Percentiles rank a stretch among this genome's conserved stretches.
Conservation (phyloP, 2,888 invertebrate genomes). For the Machimus rusticus region DNA sequence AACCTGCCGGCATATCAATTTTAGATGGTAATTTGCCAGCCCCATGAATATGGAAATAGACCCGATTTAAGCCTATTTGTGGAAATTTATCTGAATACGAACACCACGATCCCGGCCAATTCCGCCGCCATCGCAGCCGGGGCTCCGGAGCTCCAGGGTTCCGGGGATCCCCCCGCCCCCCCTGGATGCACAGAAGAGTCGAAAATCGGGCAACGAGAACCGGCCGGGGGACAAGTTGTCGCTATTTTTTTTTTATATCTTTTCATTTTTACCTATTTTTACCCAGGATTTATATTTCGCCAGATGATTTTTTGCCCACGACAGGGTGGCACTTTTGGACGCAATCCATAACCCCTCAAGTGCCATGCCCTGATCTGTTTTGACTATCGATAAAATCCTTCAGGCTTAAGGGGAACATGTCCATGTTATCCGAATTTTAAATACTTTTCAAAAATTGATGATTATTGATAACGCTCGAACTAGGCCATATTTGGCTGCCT, state of each 20-base stretch:
- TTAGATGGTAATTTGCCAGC: conserved; percentile 44
- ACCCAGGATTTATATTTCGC: conserved; percentile 17
- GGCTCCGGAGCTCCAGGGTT: not conserved
- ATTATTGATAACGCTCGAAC: not conserved
- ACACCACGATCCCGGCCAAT: conserved; percentile 34
- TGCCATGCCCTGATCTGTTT: not conserved
- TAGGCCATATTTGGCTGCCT: conserved; percentile 9
- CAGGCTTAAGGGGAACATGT: conserved; percentile 1
- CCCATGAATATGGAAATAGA: conserved; percentile 42
- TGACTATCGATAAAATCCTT: conserved; percentile 9
- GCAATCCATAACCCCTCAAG: conserved; percentile 4
- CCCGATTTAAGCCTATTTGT: conserved; percentile 44
- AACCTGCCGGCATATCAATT: conserved; percentile 42
- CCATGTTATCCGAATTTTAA: not conserved
- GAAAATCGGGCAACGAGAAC: not conserved
- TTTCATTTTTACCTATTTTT: not conserved
- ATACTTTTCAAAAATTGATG: conserved; percentile 3
- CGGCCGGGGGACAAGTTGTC: not conserved
- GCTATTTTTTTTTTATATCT: not conserved
- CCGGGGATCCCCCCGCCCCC: not conserved
- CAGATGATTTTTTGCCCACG: conserved; percentile 11
- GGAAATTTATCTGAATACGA: conserved; percentile 42
- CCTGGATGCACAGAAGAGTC: not conserved
- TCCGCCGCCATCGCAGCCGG: not conserved
- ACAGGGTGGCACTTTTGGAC: not conserved